Evolutionary conservation across 2,797 vertebrate species (phyloP), one percentile per base, ranked within the genome.

Genomic region (Manis javanica): DNA sequence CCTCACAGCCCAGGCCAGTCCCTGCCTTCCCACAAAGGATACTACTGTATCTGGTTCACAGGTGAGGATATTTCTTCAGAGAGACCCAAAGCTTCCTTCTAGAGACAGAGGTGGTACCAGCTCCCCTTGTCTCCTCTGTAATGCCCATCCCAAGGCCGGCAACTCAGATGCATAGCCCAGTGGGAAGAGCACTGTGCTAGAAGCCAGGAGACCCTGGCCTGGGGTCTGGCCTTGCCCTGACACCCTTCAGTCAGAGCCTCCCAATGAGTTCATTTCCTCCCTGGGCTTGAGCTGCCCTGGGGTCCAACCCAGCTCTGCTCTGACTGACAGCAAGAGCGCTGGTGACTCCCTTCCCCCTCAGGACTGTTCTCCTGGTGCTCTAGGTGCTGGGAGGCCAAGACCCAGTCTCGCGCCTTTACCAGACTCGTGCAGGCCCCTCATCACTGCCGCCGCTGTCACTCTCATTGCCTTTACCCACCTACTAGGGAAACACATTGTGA

Each of bases 401-500:
- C 14, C 2, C 6, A 13, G 31, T 96, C 97, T 23, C 19, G 18
- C n/a, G 75, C 42, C 71, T 77, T 69, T 93, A 13, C n/a, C 5
- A 23, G 26, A 18, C 37, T 96, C 96, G 85, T 89, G 97, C 96
- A 0, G 2, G 89, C 31, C 83, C 74, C 0, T 95, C 96, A 31
- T 83, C 63, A 57, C 96, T 94, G 88, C 93, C 96, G 37, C 89
- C 87, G 15, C 39, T 79, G 5, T 85, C 85, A 55, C 24, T 75
- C 66, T 94, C 94, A 3, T 95, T 63, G 42, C 51, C 72, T 0
- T 18, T 29, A 8, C 86, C 87, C 89, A 78, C 77, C 97, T 98
- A 2, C 66, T 37, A 90, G 75, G 42, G 46, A 91, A 1, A 34
- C 9, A 24, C 21, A 7, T 59, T 6, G 12, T 26, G 19, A 61